Base-by-base conservation (phyloP, 64 coral and sea anemone species). In the Porites lutea region DNA sequence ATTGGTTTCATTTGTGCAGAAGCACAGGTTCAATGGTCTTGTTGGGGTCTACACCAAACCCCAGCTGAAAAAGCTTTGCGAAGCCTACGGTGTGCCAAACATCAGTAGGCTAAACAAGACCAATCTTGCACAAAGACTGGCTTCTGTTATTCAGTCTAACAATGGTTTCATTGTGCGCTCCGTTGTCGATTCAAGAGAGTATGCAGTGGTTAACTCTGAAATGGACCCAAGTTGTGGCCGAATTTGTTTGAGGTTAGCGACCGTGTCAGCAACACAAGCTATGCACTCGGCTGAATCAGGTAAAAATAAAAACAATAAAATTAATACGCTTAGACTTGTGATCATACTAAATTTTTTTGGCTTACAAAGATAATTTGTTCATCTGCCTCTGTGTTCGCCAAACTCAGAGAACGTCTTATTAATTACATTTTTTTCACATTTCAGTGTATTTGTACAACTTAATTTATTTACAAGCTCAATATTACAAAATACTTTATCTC, bases 21-120 rank as follows among this genome's bases (percentile, higher is more conserved):
- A 73, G 45, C 68, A 87, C 58, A 71, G 73, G 5, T 48, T 57
- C 46, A 73, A 72, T 67, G 84, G 84, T 18, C 43, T 87, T 18
- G 48, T 54, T 3, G 19, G 6, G 0, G 68, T 73, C 5, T 87
- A 72, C n/a, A 48, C 52, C 21, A 87, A 55, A 21, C 48, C 18
- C 2, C 65, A 70, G 18, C 48, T 87, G 53, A 52, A 55, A 19
- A 20, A 48, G 8, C 48, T 87, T 1, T 87, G 84, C 73, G 49
- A 87, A 53, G 84, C 84, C 72, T 87, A 73, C n/a, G 51, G 67
- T 21, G 68, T 73, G 10, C 12, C 43, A 45, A 9, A 13, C 4
- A 52, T 69, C 51, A 71, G 51, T 23, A 12, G 68, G 3, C 43
- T 52, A 11, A 87, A 87, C 67, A 87, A 87, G 49, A 69, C 64